Conservation (phyloP, 2,113 vertebrate genomes). For the Leucoraja erinaceus region DNA sequence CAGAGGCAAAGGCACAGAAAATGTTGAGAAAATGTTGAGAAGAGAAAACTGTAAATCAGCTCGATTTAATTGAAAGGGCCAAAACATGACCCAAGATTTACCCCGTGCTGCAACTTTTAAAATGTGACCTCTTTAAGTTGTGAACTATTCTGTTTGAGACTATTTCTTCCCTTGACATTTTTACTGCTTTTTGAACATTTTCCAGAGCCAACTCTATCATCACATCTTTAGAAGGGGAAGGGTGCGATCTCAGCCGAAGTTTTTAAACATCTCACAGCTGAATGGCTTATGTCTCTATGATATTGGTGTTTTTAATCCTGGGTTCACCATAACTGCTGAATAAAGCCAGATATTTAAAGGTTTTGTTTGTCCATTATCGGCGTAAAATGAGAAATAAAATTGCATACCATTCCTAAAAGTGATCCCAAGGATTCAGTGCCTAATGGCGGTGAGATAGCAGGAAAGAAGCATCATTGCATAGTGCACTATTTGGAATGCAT, state of each 20-base stretch:
- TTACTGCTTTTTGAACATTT: conserved; percentile 24
- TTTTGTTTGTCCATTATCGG: background rate
- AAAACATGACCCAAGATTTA: background rate
- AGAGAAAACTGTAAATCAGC: background rate
- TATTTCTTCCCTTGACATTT: conserved; percentile 19
- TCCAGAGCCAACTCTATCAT: conserved; percentile 8
- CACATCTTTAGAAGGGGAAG: conserved; percentile 8
- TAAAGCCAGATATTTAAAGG: background rate
- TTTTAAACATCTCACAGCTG: background rate
- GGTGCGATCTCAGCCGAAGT: background rate
- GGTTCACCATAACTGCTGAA: background rate
- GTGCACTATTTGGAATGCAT: conserved; percentile 13
- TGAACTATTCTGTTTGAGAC: background rate
- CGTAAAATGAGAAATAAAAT: conserved; percentile 2
- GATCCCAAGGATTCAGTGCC: conserved; percentile 9
- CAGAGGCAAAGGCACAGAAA: background rate
- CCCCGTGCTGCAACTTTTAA: background rate
- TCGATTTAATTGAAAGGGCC: background rate
- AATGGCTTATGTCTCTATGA: background rate
- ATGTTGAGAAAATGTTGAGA: background rate
- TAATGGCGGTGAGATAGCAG: background rate
- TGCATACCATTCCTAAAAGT: background rate
- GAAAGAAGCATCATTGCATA: background rate
- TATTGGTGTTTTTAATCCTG: background rate
- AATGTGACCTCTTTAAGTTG: background rate